A percentile compares a stretch with the other conserved stretches of the same genome.
phyloP scores from a whole-genome alignment of 1,140 invertebrate species.

The Bursaphelenchus mucronatus region DNA sequence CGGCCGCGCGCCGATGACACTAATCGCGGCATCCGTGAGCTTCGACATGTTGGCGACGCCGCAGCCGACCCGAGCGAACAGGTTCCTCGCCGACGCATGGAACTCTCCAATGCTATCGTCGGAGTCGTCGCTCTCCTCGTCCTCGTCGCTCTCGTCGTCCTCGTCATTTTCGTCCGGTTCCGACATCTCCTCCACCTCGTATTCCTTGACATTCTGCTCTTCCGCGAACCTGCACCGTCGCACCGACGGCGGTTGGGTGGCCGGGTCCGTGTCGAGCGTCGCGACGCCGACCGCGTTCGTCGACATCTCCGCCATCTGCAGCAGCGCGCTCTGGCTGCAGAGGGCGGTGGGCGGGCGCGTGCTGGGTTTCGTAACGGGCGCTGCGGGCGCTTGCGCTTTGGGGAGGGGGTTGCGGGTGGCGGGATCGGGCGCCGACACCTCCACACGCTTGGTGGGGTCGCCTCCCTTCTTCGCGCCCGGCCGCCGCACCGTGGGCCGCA shows the following conservation, averaged over 20 bases:
- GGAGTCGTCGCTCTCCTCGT: neutral
- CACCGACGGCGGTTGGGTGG: constrained; percentile 6
- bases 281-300: constrained; percentile 3
- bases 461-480: too few species aligned
- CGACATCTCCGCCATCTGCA: constrained; percentile 21
- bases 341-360: too few species aligned
- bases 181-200: constrained; percentile 33
- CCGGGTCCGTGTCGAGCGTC: constrained; percentile 14
- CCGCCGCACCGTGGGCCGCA: too few species aligned
- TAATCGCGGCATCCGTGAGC: constrained; percentile 16
- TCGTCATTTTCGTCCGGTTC: constrained; percentile 3
- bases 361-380: too few species aligned
- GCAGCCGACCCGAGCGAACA: constrained; percentile 8
- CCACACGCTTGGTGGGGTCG: too few species aligned
- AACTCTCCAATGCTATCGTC: constrained; percentile 2
- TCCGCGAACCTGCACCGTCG: constrained; percentile 18
- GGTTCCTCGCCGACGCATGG: neutral
- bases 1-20: constrained; percentile 16
- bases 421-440: too few species aligned
- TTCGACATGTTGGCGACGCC: constrained; percentile 2
- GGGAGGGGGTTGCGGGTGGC: too few species aligned
- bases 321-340: too few species aligned
- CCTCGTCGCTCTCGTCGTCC: constrained; percentile 16
- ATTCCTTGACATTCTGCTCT: constrained; percentile 18
- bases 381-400: too few species aligned